Evolutionary conservation across 2,113 vertebrate species (phyloP).

Genomic region (Dendrocopos noguchii): DNA sequence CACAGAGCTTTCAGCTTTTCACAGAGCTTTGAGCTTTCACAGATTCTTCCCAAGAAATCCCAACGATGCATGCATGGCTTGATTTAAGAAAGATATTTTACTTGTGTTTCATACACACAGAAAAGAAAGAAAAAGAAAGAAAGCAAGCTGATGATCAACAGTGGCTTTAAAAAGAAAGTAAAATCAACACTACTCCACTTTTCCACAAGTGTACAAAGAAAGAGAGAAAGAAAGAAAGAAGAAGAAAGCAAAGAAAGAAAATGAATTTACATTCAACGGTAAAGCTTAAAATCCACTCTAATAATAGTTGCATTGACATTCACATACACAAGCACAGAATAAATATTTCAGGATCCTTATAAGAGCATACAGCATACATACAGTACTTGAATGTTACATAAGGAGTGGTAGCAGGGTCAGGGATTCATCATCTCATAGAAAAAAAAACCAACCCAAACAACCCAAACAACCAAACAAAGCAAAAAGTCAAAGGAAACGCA

Average conservation of each 20-base stretch:
- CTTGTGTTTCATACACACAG: slow-evolving; percentile 82
- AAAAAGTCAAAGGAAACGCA: slow-evolving; percentile 77
- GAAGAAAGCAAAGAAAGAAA: slow-evolving; percentile 73
- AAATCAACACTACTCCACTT: slow-evolving; percentile 83
- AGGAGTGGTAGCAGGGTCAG: slow-evolving; percentile 76
- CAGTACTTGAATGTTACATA: slow-evolving; percentile 81
- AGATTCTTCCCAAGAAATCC: slow-evolving; percentile 76
- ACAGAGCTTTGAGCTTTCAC: not conserved
- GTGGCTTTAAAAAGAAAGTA: slow-evolving; percentile 47
- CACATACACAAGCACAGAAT: slow-evolving; percentile 88
- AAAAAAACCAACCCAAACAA: too few relatives aligned
- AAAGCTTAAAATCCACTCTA: slow-evolving; percentile 85
- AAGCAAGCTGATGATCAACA: slow-evolving; percentile 77
- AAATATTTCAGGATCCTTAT: slow-evolving; percentile 83
- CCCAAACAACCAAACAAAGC: too few relatives aligned
- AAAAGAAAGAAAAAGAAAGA: slow-evolving; percentile 24
- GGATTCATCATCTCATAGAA: slow-evolving; percentile 75
- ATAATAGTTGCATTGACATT: slow-evolving; percentile 85
- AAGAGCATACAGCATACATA: slow-evolving; percentile 87
- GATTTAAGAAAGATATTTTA: slow-evolving; percentile 87
- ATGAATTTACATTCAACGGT: slow-evolving; percentile 85
- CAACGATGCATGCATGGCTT: slow-evolving; percentile 77
- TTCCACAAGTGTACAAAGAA: slow-evolving; percentile 83
- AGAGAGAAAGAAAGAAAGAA: slow-evolving; percentile 26
- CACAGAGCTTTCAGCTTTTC: slow-evolving; percentile 52